Base-by-base conservation (phyloP, 2,113 vertebrate genomes). In the Cyanistes caeruleus region DNA sequence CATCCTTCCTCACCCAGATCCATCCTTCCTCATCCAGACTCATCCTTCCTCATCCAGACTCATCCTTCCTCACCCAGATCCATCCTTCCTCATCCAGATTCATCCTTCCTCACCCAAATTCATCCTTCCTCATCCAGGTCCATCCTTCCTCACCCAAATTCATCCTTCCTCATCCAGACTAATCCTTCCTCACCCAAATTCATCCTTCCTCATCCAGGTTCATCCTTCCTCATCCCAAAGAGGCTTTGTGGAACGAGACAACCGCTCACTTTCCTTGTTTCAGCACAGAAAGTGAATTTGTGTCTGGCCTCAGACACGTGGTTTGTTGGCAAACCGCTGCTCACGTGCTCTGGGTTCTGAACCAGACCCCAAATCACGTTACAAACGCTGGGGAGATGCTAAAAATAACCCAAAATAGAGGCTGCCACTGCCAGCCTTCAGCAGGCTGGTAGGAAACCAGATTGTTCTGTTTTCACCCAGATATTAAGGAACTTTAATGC, bases 1-100 rank as follows among this genome's bases (percentile, higher is more conserved):
- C 11, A 31, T 12, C 46, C 21, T 13, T 20, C 12, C 25, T 35
- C 9, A n/a, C 1, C 55, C 41, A 37, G 0, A 1, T 1, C 37
- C 11, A 31, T 12, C 46, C 21, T 13, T 52, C 10, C 6, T 43
- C 15, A 28, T 0, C 6, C 13, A 12, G 0, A 0, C 1, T 11
- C 6, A 39, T 25, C 69, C 22, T 8, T 20, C 16, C 13, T 35
- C 24, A 30, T 8, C 49, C 56, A 53, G 9, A 1, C 1, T 25
- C 11, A 59, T 20, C n/a, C 33, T 20, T 49, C 9, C 31, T 21
- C 13, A 16, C 1, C 52, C 37, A 35, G 0, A 0, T 0, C 10
- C 2, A 25, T 24, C 13, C 20, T 23, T 17, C 8, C 11, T 48
- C 27, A 25, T 0, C 10, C 31, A n/a, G 4, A 1, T 0, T 22